phyloP scores from a whole-genome alignment of 2,888 invertebrate genomes.

The Xestoiulus laeticollis region DNA sequence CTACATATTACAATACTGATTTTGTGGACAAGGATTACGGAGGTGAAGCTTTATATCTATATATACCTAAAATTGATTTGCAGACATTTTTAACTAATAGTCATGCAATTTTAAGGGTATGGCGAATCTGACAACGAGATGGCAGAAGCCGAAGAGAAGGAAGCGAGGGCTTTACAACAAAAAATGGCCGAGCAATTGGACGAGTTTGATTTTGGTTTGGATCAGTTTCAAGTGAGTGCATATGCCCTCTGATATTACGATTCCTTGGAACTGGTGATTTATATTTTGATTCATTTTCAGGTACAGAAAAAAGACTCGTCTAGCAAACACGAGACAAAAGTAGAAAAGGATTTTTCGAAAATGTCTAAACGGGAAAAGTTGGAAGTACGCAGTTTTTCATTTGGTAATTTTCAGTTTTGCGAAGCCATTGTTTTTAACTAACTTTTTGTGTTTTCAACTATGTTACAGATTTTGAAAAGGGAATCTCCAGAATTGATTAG shows the following conservation, averaged over 20 bases:
- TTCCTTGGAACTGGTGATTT: neutral
- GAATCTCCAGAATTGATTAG: slow-evolving; percentile 88
- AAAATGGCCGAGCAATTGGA: slow-evolving; percentile 79
- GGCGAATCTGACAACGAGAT: slow-evolving; percentile 70
- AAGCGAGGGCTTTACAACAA: slow-evolving; percentile 82
- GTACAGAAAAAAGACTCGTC: slow-evolving; percentile 55
- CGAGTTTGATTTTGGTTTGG: slow-evolving; percentile 78
- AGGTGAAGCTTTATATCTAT: slow-evolving; percentile 64
- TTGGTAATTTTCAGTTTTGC: neutral
- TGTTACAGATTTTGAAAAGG: slow-evolving; percentile 73
- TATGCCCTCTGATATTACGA: neutral
- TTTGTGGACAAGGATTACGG: slow-evolving; percentile 88
- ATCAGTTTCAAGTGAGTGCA: slow-evolving; percentile 62
- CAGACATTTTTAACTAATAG: neutral
- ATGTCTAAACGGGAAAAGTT: slow-evolving; percentile 79
- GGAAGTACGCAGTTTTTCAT: slow-evolving; percentile 63
- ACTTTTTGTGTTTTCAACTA: neutral
- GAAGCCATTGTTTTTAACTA: neutral
- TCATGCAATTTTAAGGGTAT: slow-evolving; percentile 66
- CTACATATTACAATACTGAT: slow-evolving; percentile 84
- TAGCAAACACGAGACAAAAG: slow-evolving; percentile 62
- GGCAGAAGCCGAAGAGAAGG: slow-evolving; percentile 83
- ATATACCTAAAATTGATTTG: neutral
- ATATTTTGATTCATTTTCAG: neutral
- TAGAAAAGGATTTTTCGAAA: slow-evolving; percentile 80